phyloP scores from a whole-genome alignment of 2,113 vertebrate species.

The Spea multiplicata region DNA sequence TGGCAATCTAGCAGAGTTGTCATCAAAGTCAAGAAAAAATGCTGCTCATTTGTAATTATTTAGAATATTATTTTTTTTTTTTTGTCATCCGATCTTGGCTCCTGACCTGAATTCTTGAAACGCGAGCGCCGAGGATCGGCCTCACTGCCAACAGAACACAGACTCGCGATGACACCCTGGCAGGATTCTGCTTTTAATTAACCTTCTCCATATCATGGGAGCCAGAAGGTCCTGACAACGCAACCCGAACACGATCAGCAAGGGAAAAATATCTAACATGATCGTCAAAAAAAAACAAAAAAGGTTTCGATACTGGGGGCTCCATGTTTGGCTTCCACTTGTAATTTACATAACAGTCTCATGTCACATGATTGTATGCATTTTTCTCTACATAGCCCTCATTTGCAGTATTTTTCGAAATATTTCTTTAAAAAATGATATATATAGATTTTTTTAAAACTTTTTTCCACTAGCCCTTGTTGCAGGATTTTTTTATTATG shows the following conservation, averaged over 20 bases:
- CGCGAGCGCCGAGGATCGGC: background rate
- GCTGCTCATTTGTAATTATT: background rate
- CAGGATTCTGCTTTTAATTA: background rate
- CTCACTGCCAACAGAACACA: background rate
- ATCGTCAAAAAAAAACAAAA: too few relatives aligned
- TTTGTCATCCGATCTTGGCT: background rate
- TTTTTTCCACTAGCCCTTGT: too few relatives aligned
- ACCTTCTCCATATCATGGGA: background rate
- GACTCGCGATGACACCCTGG: background rate
- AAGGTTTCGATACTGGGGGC: too few relatives aligned
- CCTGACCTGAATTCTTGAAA: constrained; percentile 1
- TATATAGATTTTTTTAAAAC: too few relatives aligned
- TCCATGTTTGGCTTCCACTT: too few relatives aligned
- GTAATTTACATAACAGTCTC: too few relatives aligned
- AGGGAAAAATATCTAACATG: background rate
- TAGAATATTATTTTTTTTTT: background rate
- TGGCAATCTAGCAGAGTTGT: background rate
- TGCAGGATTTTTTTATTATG: too few relatives aligned
- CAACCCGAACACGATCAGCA: background rate
- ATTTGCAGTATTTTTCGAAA: too few relatives aligned
- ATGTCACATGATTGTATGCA: too few relatives aligned
- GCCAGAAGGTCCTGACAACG: background rate
- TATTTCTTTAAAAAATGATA: too few relatives aligned
- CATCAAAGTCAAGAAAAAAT: background rate
- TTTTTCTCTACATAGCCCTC: too few relatives aligned